Evolutionary conservation across 2,797 vertebrate genomes (phyloP), one percentile per base, ranked within the genome.

Genomic region (Sebastolobus alascanus): DNA sequence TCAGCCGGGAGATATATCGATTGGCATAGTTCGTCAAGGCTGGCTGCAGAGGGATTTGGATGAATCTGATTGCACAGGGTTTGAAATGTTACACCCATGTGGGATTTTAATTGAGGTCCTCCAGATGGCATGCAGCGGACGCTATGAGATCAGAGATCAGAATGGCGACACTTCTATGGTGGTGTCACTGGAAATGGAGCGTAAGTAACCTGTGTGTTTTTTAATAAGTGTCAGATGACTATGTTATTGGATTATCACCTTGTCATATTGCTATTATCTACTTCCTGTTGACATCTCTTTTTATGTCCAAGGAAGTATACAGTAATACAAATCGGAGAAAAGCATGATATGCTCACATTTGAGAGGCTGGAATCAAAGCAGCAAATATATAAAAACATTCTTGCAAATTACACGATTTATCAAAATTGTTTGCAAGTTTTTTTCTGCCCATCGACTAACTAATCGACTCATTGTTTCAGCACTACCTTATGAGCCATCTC

Each of bases 131-230:
- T 89, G 89, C 52, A 20, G 0, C 0, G 88, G 91, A 35, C 7
- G 1, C 14, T 89, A 63, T 63, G 50, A 66, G 35, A 3, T 87
- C 38, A 68, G 4, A 65, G 88, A 92, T 66, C 1, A 27, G 6
- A 11, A 84, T 6, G 22, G 2, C 3, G 14, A 89, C 27, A 2
- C 2, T 1, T 80, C 64, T 58, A 12, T 82, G 12, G 6, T 0
- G 12, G 46, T 70, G 25, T 0, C 0, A 0, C 18, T 90, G 63
- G 2, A 58, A 3, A 12, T 86, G 3, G 5, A 58, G 9, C 0
- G 89, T 90, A 59, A 89, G 87, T 79, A 65, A 38, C 25, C 22
- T 79, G 2, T 52, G n/a, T 38, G 27, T 67, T 69, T 37, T 20
- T 25, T 10, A n/a, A 22, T 8, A 14, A 20, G 13, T 54, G n/a